phyloP scores from a whole-genome alignment of 1,140 invertebrate species.

The Holcopasites calliopsidis region DNA sequence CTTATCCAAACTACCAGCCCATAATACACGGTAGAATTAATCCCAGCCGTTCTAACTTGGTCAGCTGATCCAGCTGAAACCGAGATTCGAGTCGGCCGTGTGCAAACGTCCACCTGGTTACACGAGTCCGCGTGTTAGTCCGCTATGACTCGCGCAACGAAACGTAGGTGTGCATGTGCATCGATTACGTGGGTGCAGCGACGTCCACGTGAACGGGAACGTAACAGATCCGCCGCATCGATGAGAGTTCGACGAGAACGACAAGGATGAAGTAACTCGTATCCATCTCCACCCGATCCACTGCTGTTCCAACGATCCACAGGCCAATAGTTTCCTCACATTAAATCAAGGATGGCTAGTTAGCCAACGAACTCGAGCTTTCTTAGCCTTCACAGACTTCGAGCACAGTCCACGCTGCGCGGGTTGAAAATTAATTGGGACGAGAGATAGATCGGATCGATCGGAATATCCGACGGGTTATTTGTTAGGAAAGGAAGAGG shows the following conservation, averaged over 20 bases:
- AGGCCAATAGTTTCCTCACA: constrained; percentile 4
- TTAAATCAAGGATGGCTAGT: constrained; percentile 21
- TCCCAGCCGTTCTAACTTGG: not conserved
- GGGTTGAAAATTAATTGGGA: constrained; percentile 29
- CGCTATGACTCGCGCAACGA: not conserved
- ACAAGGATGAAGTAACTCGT: not conserved
- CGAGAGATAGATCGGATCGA: constrained; percentile 8
- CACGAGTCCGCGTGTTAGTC: not conserved
- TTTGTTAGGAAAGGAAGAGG: not conserved
- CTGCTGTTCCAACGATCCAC: not conserved
- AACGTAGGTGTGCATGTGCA: too few relatives aligned
- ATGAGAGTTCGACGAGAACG: not conserved
- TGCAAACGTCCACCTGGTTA: constrained; percentile 19
- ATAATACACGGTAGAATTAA: too few relatives aligned
- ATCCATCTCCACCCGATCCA: not conserved
- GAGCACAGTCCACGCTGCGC: constrained; percentile 17
- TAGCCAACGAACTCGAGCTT: constrained; percentile 3
- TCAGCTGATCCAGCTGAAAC: constrained; percentile 6
- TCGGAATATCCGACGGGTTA: not conserved
- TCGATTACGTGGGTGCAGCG: constrained; percentile 11
- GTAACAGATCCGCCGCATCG: not conserved
- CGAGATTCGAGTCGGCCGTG: not conserved
- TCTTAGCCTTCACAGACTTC: constrained; percentile 22
- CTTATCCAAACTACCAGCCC: too few relatives aligned
- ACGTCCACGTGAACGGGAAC: not conserved